phyloP scores from a whole-genome alignment of 2,797 vertebrate species.

The Yasuhikotakia modesta region DNA sequence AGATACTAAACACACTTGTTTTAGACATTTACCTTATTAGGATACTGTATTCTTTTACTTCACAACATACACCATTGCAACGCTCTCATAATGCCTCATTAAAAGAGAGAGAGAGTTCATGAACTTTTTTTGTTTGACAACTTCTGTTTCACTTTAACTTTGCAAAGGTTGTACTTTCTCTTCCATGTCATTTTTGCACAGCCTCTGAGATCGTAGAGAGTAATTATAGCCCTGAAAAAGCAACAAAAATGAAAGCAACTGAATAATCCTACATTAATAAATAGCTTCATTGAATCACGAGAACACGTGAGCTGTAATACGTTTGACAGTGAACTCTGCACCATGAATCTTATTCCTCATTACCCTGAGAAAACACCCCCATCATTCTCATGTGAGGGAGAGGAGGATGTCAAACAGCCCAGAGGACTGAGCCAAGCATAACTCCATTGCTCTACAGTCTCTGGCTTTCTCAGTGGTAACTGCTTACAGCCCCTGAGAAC shows the following conservation, averaged over 20 bases:
- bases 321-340: conserved; percentile 49
- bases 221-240: conserved; percentile 27
- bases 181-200: conserved; percentile 14
- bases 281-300: conserved; percentile 45
- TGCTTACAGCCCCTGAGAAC: conserved; percentile 45
- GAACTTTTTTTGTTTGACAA: conserved; percentile 3
- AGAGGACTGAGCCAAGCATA: conserved; percentile 57
- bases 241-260: conserved; percentile 26
- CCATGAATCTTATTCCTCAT: conserved; percentile 54
- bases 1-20: conserved; percentile 29
- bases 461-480: conserved; percentile 51
- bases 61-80: not conserved
- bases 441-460: conserved; percentile 49
- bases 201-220: conserved; percentile 18
- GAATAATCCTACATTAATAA: conserved; percentile 45
- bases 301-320: conserved; percentile 42
- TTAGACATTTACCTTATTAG: conserved; percentile 4
- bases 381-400: conserved; percentile 55
- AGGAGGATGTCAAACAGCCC: conserved; percentile 52
- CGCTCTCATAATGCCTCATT: not conserved
- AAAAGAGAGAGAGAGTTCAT: not conserved
- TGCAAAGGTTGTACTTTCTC: conserved; percentile 10
- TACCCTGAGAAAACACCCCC: conserved; percentile 56
- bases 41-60: not conserved
- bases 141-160: conserved; percentile 16